These are phyloP conservation scores for Melanogrammus aeglefinus DNA, from an alignment of 2,797 vertebrate species.

Conservation along the genomic window DNA sequence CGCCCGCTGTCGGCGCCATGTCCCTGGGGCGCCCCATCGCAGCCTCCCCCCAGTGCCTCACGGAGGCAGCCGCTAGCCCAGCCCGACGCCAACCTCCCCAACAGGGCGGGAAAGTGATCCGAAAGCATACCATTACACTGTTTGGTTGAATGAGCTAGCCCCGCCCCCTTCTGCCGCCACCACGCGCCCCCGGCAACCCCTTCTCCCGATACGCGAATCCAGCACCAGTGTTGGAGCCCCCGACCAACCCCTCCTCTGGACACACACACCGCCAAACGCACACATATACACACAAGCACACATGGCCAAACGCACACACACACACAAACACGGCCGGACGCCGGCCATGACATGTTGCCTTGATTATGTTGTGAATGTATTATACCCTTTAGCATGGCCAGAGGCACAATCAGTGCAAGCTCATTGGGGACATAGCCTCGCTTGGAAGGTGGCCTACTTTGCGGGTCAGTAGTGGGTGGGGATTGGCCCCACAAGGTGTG, in stretches of 20 bases:
- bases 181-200: not conserved
- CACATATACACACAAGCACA: not conserved
- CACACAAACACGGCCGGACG: not conserved
- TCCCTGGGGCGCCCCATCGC: not conserved
- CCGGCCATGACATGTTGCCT: constrained; percentile 38
- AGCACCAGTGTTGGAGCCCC: not conserved
- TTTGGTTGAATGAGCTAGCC: not conserved
- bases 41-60: not conserved
- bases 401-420: not conserved
- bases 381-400: constrained; percentile 21
- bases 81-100: not conserved
- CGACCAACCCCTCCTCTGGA: not conserved
- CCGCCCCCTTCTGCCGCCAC: not conserved
- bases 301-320: constrained; percentile 12
- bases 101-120: not conserved
- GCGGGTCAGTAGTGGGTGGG: not conserved
- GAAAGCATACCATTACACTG: not conserved
- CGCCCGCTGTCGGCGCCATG: constrained; percentile 2
- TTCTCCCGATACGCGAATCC: constrained; percentile 14
- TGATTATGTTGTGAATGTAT: constrained; percentile 65
- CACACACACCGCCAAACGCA: not conserved
- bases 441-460: not conserved
- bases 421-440: not conserved
- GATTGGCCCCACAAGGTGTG: not conserved
- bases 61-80: constrained; percentile 2